These are phyloP conservation scores for Gandaritis pyraliata DNA, from an alignment of 2,888 invertebrate genomes.

Conservation along the genomic window DNA sequence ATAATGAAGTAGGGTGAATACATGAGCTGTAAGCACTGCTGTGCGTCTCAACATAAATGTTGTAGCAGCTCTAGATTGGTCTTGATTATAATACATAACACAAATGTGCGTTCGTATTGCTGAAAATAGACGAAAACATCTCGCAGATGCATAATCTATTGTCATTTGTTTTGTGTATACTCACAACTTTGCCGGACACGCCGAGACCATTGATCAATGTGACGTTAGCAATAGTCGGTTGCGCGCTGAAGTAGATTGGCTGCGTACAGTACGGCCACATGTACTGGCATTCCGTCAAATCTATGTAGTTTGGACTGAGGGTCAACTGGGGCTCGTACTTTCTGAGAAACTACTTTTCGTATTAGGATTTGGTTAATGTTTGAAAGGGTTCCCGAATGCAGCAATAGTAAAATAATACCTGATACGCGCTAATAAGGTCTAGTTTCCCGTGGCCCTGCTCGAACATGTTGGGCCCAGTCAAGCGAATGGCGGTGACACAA, in stretches of 20 bases:
- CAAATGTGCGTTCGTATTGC: no score
- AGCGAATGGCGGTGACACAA: constrained; percentile 93
- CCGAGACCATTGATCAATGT: constrained; percentile 97
- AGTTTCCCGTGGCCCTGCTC: constrained; percentile 98
- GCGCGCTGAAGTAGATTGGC: constrained; percentile 93
- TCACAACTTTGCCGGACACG: constrained; percentile 91
- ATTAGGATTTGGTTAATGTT: constrained; percentile 7
- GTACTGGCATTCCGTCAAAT: constrained; percentile 97
- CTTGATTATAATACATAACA: no score
- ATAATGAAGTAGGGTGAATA: no score
- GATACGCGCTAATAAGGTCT: constrained; percentile 94
- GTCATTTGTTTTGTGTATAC: constrained; percentile 35
- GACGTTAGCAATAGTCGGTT: constrained; percentile 96
- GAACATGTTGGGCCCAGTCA: constrained; percentile 96
- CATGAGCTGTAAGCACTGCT: no score
- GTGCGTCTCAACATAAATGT: no score
- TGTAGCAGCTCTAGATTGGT: no score
- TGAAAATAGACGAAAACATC: no score
- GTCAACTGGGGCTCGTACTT: constrained; percentile 86
- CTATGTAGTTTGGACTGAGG: constrained; percentile 92
- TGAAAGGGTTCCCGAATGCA: background rate
- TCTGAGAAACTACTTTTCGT: constrained; percentile 71
- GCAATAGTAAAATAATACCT: constrained; percentile 71
- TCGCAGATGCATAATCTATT: no score
- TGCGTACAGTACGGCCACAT: constrained; percentile 99